Evolutionary conservation across 2,888 invertebrate species (phyloP).

Genomic region (Anthoptus insignis): DNA sequence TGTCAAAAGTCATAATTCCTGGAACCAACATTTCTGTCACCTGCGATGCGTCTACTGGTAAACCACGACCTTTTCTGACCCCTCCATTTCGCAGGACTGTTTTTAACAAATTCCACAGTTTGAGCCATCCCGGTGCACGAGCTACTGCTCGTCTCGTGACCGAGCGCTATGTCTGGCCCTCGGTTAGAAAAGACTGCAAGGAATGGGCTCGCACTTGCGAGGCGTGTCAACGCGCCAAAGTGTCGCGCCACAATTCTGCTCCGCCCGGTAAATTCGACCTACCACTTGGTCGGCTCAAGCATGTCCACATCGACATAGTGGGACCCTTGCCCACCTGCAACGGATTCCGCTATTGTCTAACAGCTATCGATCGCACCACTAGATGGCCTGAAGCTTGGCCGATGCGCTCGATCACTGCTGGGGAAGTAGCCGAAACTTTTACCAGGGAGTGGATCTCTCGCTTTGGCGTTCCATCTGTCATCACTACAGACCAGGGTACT

Average conservation of each 20-base stretch:
- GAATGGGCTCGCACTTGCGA: slow-evolving; percentile 8
- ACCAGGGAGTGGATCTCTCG: neutral
- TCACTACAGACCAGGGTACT: neutral
- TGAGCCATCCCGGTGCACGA: too few relatives aligned
- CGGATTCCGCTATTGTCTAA: neutral
- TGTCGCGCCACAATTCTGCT: slow-evolving; percentile 4
- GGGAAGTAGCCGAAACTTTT: neutral
- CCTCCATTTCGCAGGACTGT: neutral
- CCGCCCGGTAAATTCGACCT: slow-evolving; percentile 1
- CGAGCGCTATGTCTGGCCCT: slow-evolving; percentile 2
- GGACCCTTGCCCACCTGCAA: neutral
- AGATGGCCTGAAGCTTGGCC: neutral
- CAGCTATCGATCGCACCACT: slow-evolving; percentile 1
- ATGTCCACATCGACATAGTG: neutral
- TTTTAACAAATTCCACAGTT: neutral
- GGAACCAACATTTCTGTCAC: neutral
- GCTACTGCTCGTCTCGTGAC: neutral
- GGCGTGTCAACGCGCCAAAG: slow-evolving; percentile 4
- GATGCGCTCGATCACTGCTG: neutral
- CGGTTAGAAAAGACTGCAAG: slow-evolving; percentile 5
- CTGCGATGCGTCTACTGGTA: neutral
- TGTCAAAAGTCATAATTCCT: neutral
- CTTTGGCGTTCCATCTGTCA: neutral
- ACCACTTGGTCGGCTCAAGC: neutral
- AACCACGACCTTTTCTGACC: neutral